phyloP scores from a whole-genome alignment of 2,113 vertebrate genomes.

The Laticauda colubrina region DNA sequence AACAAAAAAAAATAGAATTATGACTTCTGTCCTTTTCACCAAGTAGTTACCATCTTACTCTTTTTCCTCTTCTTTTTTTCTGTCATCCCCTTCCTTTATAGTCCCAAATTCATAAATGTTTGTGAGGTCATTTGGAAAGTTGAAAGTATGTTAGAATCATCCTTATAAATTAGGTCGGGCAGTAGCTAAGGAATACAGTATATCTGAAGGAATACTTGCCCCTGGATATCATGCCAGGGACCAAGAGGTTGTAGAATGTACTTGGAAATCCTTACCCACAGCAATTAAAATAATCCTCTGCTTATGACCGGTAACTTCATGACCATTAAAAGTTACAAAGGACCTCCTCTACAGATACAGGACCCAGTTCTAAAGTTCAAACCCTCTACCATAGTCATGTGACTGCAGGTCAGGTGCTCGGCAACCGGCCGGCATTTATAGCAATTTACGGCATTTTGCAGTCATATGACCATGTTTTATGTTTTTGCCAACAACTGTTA shows the following conservation, averaged over 20 bases:
- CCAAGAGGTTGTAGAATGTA: background rate
- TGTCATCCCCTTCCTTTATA: background rate
- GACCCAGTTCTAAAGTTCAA: background rate
- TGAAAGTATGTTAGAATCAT: background rate
- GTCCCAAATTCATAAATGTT: background rate
- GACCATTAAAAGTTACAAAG: background rate
- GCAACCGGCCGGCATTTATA: background rate
- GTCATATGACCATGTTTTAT: background rate
- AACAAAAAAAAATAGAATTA: background rate
- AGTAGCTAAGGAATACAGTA: background rate
- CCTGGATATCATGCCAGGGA: background rate
- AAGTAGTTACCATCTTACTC: background rate
- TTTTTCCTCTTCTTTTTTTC: background rate
- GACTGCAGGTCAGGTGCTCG: background rate
- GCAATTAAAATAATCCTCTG: background rate
- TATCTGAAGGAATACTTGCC: background rate
- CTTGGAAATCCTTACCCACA: background rate
- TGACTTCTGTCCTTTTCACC: background rate
- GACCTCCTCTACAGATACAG: background rate
- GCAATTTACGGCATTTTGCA: background rate
- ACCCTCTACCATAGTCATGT: background rate
- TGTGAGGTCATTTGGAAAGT: background rate
- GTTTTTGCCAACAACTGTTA: background rate
- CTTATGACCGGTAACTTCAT: background rate
- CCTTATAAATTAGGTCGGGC: background rate